Percentiles rank a stretch among this genome's conserved stretches.
phyloP scores from a whole-genome alignment of 2,797 vertebrate genomes.

The Sebastes dallii region DNA sequence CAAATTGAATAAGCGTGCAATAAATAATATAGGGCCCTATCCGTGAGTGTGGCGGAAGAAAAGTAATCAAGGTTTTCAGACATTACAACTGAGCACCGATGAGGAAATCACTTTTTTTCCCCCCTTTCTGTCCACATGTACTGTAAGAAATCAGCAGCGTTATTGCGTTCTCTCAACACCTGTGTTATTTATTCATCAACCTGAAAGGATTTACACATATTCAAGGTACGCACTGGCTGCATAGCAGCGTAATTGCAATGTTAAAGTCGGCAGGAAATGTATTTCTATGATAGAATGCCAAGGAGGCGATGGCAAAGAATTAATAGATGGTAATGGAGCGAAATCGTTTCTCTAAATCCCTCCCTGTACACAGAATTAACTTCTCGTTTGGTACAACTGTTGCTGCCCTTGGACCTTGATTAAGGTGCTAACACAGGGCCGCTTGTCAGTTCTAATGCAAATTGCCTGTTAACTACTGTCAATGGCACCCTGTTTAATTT shows the following conservation, averaged over 20 bases:
- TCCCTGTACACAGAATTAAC: constrained; percentile 29
- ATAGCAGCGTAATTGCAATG: not conserved
- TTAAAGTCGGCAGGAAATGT: not conserved
- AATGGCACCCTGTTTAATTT: constrained; percentile 65
- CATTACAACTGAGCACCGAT: constrained; percentile 29
- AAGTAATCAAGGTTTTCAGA: constrained; percentile 59
- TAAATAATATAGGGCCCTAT: constrained; percentile 34
- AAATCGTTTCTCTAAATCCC: constrained; percentile 9
- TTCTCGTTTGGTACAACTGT: constrained; percentile 16
- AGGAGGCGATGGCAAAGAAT: not conserved
- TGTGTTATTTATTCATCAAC: not conserved
- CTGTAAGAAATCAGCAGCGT: constrained; percentile 1
- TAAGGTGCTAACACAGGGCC: constrained; percentile 35
- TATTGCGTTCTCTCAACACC: not conserved
- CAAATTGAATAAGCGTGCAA: constrained; percentile 55
- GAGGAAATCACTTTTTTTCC: constrained; percentile 25
- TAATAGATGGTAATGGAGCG: constrained; percentile 11
- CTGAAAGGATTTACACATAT: constrained; percentile 6
- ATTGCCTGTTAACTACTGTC: constrained; percentile 72
- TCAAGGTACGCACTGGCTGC: not conserved
- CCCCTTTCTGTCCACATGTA: constrained; percentile 3
- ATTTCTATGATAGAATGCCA: not conserved
- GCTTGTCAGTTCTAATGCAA: constrained; percentile 68
- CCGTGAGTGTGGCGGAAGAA: constrained; percentile 13
- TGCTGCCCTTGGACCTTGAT: constrained; percentile 58